These are phyloP conservation scores for Thalassaphorura encarpata DNA, from an alignment of 1,140 invertebrate species.

Conservation along the genomic window DNA sequence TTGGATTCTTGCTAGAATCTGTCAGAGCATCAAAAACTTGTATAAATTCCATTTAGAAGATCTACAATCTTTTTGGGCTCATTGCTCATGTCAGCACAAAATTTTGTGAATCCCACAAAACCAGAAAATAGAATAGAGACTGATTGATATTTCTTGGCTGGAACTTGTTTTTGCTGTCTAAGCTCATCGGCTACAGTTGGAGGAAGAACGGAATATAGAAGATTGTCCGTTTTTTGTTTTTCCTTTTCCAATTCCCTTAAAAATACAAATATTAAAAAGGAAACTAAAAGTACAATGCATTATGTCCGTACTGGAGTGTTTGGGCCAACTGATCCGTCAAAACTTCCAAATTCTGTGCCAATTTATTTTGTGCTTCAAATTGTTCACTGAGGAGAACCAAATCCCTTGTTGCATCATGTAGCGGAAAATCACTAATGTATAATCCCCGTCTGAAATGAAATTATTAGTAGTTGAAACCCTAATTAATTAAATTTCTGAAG, in stretches of 20 bases:
- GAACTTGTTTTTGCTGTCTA: conserved; percentile 78
- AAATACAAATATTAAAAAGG: background rate
- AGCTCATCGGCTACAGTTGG: conserved; percentile 86
- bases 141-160: conserved; percentile 71
- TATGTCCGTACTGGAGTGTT: conserved; percentile 54
- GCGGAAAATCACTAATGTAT: conserved; percentile 87
- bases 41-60: conserved; percentile 86
- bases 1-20: conserved; percentile 78
- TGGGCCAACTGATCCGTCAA: conserved; percentile 93
- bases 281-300: too few relatives aligned
- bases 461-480: background rate
- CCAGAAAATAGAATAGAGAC: conserved; percentile 90
- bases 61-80: conserved; percentile 81
- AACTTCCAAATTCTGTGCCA: conserved; percentile 90
- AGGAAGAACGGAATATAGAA: conserved; percentile 88
- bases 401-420: conserved; percentile 94
- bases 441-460: conserved; percentile 56
- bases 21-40: conserved; percentile 83
- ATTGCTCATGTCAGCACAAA: conserved; percentile 75
- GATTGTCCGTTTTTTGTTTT: conserved; percentile 88
- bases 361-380: conserved; percentile 94
- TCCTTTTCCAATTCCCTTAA: conserved; percentile 77
- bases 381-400: conserved; percentile 93
- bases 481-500: background rate
- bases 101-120: conserved; percentile 82